Conservation (phyloP, 2,888 invertebrate genomes). For the Noctua fimbriata region DNA sequence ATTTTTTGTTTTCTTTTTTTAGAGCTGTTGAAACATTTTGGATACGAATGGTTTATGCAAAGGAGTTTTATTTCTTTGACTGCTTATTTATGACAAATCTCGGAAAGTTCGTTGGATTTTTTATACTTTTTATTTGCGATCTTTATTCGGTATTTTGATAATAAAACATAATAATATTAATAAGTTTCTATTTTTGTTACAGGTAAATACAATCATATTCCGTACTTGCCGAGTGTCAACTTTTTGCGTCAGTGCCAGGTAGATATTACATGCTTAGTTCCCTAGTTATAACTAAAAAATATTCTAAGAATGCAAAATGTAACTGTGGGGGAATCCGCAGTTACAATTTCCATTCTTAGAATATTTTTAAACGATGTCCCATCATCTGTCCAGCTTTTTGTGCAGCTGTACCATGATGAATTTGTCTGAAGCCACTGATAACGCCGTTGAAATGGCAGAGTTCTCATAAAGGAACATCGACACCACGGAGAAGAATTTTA, state of each 20-base stretch:
- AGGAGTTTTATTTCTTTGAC: constrained; percentile 4
- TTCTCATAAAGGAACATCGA: not conserved
- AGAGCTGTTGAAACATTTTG: not conserved
- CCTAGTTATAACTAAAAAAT: too few species aligned
- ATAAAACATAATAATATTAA: not conserved
- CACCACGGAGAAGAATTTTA: not conserved
- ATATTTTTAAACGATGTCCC: not conserved
- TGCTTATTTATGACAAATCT: not conserved
- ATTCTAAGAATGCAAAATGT: not conserved
- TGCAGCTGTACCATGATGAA: not conserved
- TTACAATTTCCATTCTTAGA: too few species aligned
- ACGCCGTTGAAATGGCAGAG: not conserved
- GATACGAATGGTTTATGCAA: constrained; percentile 4
- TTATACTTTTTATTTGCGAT: not conserved
- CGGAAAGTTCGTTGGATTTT: not conserved
- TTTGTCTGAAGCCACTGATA: not conserved
- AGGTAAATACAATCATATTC: constrained; percentile 26
- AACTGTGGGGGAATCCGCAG: too few species aligned
- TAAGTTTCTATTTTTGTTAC: constrained; percentile 36
- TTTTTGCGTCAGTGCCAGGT: not conserved
- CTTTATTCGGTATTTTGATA: not conserved
- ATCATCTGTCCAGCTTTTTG: not conserved
- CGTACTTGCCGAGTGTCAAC: not conserved
- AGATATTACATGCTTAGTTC: not conserved
- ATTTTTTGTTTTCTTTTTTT: constrained; percentile 3